Evolutionary conservation across 1,140 invertebrate species (phyloP).

Genomic region (Cotesia glomerata): DNA sequence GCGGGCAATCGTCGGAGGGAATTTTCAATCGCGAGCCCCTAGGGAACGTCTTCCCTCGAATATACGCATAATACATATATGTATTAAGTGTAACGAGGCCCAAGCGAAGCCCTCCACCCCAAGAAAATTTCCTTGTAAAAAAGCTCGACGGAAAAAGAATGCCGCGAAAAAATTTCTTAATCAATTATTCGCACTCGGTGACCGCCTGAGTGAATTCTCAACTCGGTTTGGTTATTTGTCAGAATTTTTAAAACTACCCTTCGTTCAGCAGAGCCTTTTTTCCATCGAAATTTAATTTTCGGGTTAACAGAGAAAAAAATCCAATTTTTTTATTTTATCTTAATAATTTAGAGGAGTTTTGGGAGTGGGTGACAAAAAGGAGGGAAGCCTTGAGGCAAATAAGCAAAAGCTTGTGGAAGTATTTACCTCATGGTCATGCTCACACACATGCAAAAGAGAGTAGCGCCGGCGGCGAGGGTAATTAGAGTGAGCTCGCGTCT

Average conservation of each 20-base stretch:
- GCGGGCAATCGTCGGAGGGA: no score
- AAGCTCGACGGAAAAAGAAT: no score
- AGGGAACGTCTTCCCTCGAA: not conserved
- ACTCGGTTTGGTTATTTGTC: no score
- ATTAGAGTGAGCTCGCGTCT: not conserved
- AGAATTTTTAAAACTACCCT: no score
- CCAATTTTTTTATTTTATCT: no score
- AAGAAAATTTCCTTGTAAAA: no score
- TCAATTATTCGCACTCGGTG: conserved; percentile 9
- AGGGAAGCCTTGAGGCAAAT: not conserved
- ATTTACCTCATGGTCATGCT: not conserved
- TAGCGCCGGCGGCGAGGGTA: not conserved
- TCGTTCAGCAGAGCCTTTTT: not conserved
- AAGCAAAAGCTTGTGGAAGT: not conserved
- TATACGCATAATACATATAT: not conserved
- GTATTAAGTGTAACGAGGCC: conserved; percentile 1
- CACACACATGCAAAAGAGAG: no score
- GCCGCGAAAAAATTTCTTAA: not conserved
- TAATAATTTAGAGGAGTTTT: no score
- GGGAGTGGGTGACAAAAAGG: no score
- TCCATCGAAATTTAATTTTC: not conserved
- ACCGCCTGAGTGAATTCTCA: conserved; percentile 1
- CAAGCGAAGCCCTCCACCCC: no score
- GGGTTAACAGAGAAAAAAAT: no score
- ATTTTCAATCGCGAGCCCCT: no score